Base-by-base conservation (phyloP, 2,888 invertebrate species). In the Platynereis dumerilii region DNA sequence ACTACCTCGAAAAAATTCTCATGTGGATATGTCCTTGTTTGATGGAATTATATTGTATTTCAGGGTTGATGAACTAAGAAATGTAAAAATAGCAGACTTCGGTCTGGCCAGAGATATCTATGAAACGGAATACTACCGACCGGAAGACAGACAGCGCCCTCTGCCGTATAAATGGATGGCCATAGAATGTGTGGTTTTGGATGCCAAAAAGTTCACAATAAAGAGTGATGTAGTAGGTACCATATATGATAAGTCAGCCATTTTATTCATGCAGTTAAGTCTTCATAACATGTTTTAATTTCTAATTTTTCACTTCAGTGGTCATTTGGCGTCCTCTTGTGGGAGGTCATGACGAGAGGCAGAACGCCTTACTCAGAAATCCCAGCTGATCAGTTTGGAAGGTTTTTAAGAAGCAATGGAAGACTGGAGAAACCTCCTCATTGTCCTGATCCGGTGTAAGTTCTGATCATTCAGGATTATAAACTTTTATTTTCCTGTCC, bases 101-200 rank as follows among this genome's bases (percentile, higher is more conserved):
- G 69, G 69, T 12, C 55, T 69, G 44, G 53, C 69, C 17, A 48
- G 67, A 28, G 69, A 69, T 48, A 60, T 69, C 15, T 69, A 64
- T 28, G 39, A 56, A 28, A 29, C 45, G 26, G 59, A 67, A 20
- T 69, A 69, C 54, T 69, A 69, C 54, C 22, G 53, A 15, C n/a
- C 39, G 12, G 34, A 65, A 55, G 48, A 62, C 56, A 34, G 52
- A 44, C 17, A 27, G n/a, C 60, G 58, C n/a, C 65, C 65, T 0
- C 57, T 69, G 24, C 69, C 69, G 12, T 20, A 57, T 39, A 65
- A 65, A 34, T 67, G 67, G 67, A 69, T 68, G 65, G 65, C 69
- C 26, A 28, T 69, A 10, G 69, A 69, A 58, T 53, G 59, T 20
- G 62, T 69, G 5, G 24, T 45, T 39, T 63, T 69, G 15, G 22